Base-by-base conservation (phyloP, 1,140 invertebrate genomes). In the Ceratosolen fusciceps region DNA sequence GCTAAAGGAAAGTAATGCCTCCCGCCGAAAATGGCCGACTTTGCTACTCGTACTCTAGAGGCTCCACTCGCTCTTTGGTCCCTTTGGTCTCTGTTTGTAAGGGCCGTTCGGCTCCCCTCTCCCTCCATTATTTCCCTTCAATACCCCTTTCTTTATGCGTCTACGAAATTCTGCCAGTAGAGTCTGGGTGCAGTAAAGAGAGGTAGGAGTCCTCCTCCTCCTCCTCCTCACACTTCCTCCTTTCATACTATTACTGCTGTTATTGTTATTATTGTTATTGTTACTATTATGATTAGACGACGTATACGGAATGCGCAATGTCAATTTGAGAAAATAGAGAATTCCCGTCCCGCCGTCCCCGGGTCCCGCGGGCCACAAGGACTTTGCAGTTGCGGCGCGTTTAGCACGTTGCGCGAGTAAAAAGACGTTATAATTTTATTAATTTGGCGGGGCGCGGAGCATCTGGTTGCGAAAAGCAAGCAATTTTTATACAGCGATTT, bases 1-100 rank as follows among this genome's bases (percentile, higher is more conserved):
- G 52, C 39, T 39, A 29, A 21, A 54, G 47, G 65, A 76, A 68
- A 77, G 75, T 77, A 77, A 77, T 71, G 75, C 31, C 73, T 37
- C 24, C 4, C 39, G 37, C 67, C 62, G 24, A 76, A 67, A 56
- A 68, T 68, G 62, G 56, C 39, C 56, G 56, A 39, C 60, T 62
- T 26, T 31, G 19, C 39, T 75, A n/a, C 26, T 43, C 9, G 26
- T 54, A 52, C 49, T 43, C 39, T 43, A 43, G 5, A 5, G 39
- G 39, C 31, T 29, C 49, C n/a, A 12, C n/a, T 68, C 31, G 16
- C 14, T 62, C 12, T 70, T 24, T 68, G 24, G 49, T 56, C n/a
- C 49, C 62, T 67, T 67, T 75, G 39, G 58, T 75, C 72, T 75
- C 73, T n/a, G n/a, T 75, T 65, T 75, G 56, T 52, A 31, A 54